These are phyloP conservation scores for Corydoras maculifer DNA, from an alignment of 2,113 vertebrate genomes.

Conservation along the genomic window DNA sequence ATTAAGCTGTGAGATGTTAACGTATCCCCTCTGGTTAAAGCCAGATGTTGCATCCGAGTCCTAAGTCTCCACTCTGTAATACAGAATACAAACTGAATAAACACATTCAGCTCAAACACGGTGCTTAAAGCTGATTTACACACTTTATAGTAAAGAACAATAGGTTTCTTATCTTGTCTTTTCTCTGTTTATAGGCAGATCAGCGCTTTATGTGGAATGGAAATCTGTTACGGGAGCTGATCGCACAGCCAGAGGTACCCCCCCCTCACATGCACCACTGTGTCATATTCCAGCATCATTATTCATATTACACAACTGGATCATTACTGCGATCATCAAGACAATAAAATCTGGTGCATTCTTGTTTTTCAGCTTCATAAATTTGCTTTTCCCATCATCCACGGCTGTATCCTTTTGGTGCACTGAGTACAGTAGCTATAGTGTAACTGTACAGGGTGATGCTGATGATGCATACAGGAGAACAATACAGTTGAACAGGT, in stretches of 20 bases:
- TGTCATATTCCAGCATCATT: too few relatives aligned
- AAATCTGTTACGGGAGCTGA: slow-evolving; percentile 62
- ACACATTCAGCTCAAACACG: too few relatives aligned
- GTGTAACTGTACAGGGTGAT: not conserved
- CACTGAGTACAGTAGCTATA: not conserved
- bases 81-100: too few relatives aligned
- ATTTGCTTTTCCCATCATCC: slow-evolving; percentile 65
- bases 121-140: too few relatives aligned
- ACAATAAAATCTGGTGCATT: not conserved
- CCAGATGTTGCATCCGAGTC: too few relatives aligned
- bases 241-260: slow-evolving; percentile 65
- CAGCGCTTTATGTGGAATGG: slow-evolving; percentile 72
- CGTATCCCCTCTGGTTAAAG: too few relatives aligned
- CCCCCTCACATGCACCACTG: not conserved
- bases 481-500: not conserved
- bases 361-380: slow-evolving; percentile 57
- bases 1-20: too few relatives aligned
- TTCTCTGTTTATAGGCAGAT: slow-evolving; percentile 57
- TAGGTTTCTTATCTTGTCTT: not conserved
- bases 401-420: slow-evolving; percentile 67
- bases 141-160: too few relatives aligned
- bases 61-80: too few relatives aligned
- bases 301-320: not conserved
- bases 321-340: not conserved
- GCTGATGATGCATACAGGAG: not conserved